Evolutionary conservation across 2,888 invertebrate species (phyloP), one percentile per base, ranked within the genome.

Genomic region (Oithona nana): DNA sequence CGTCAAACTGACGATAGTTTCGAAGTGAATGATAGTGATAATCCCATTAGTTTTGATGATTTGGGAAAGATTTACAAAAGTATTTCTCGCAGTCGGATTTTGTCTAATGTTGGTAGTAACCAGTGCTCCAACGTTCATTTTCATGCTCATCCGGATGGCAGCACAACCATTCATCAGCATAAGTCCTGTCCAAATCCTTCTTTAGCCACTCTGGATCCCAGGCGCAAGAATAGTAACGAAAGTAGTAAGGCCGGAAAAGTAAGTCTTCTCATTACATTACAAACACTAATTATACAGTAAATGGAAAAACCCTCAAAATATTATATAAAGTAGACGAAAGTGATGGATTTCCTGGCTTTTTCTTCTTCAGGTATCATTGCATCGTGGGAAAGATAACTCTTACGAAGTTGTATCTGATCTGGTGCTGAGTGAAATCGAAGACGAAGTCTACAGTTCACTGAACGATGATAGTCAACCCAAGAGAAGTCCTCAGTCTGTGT

Each of bases 91-190:
- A 54, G 26, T 16, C 54, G 26, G 16, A 54, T 54, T 26, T 24
- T 54, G 26, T 54, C 54, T 26, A 54, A 54, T 20, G 54, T 54
- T 16, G n/a, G n/a, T n/a, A n/a, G n/a, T n/a, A 54, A 26, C 54
- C 26, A 54, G 24, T 54, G 54, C 26, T 54, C 54, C 20, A 54
- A 54, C 24, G 26, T 54, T 26, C 54, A 54, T 26, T 54, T 54
- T 26, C 54, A 54, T 26, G 54, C 54, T 11, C 54, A 54, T 54
- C 22, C 22, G 6, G 54, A 54, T 54, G 54, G 54, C 22, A 54
- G 54, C 26, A 54, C 54, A 20, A 54, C 24, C 13, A 26, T 54
- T 3, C 54, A 54, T 22, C 2, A 26, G 26, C 54, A 54, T 11
- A 54, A 20, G 24, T 16, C 54, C 4, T 54, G 54, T 26, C 26